Conservation (phyloP, 1,140 invertebrate species). For the Tetranychus urticae region DNA sequence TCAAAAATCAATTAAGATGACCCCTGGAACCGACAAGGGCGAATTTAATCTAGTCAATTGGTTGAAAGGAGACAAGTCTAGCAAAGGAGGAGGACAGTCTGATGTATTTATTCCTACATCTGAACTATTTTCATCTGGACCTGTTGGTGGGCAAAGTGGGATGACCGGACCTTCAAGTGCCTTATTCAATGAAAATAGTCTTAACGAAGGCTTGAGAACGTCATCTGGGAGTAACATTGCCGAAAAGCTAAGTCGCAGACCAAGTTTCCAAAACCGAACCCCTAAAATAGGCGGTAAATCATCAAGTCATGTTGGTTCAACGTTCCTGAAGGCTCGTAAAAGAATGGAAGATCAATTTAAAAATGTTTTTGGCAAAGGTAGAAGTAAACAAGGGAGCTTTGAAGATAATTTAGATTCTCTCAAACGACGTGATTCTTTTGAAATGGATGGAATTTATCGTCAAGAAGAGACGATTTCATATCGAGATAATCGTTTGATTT, state of each 20-base stretch:
- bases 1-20: neutral
- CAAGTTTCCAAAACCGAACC: slow-evolving; percentile 8
- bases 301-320: slow-evolving; percentile 28
- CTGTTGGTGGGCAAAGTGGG: no score
- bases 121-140: neutral
- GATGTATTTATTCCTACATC: neutral
- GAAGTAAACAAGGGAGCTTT: slow-evolving; percentile 56
- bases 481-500: slow-evolving; percentile 55
- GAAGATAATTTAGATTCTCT: slow-evolving; percentile 55
- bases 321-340: slow-evolving; percentile 48
- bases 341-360: slow-evolving; percentile 54
- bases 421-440: slow-evolving; percentile 53
- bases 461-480: slow-evolving; percentile 49
- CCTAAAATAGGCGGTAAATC: slow-evolving; percentile 16
- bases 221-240: slow-evolving; percentile 2
- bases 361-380: slow-evolving; percentile 30
- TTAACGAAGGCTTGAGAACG: slow-evolving; percentile 5
- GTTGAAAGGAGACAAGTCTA: slow-evolving; percentile 1
- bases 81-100: neutral
- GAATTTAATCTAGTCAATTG: slow-evolving; percentile 13
- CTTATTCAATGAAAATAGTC: neutral
- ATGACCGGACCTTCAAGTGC: neutral
- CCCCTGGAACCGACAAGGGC: neutral
- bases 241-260: slow-evolving; percentile 7
- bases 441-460: slow-evolving; percentile 36